Evolutionary conservation across 2,888 invertebrate genomes (phyloP).

Genomic region (Chrysodeixis includens): DNA sequence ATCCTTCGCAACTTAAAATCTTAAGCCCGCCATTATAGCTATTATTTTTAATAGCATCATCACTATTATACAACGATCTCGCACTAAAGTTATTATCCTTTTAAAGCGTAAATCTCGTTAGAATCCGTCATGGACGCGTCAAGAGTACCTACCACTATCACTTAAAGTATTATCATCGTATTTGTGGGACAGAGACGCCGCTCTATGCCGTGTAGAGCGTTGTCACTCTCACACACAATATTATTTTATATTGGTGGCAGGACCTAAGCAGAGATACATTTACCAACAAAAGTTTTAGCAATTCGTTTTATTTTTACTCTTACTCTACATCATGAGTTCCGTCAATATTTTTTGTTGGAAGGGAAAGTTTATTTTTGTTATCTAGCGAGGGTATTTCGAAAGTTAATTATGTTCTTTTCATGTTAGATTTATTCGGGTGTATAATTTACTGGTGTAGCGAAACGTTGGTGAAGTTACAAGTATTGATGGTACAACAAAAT

Average conservation of each 20-base stretch:
- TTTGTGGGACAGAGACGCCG: no score
- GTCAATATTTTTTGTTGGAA: slow-evolving; percentile 9
- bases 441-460: slow-evolving; percentile 1
- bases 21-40: neutral
- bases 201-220: no score
- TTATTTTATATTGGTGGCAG: no score
- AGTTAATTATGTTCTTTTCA: slow-evolving; percentile 4
- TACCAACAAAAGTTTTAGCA: slow-evolving; percentile 16
- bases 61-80: slow-evolving; percentile 38
- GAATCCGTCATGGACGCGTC: slow-evolving; percentile 71
- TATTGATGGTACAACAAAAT: slow-evolving; percentile 4
- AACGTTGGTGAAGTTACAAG: neutral
- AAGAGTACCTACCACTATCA: no score
- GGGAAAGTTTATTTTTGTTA: neutral
- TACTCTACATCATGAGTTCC: neutral
- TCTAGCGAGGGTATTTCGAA: slow-evolving; percentile 4
- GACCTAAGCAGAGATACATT: slow-evolving; percentile 59
- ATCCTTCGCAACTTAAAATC: neutral
- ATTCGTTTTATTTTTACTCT: neutral
- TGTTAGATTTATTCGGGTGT: slow-evolving; percentile 4
- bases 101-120: slow-evolving; percentile 77
- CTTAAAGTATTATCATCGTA: no score
- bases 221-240: no score
- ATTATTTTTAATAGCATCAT: slow-evolving; percentile 18
- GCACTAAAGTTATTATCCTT: slow-evolving; percentile 70